Evolutionary conservation across 2,888 invertebrate genomes (phyloP), one percentile per base, ranked within the genome.

Genomic region (Cataglyphis cursor): DNA sequence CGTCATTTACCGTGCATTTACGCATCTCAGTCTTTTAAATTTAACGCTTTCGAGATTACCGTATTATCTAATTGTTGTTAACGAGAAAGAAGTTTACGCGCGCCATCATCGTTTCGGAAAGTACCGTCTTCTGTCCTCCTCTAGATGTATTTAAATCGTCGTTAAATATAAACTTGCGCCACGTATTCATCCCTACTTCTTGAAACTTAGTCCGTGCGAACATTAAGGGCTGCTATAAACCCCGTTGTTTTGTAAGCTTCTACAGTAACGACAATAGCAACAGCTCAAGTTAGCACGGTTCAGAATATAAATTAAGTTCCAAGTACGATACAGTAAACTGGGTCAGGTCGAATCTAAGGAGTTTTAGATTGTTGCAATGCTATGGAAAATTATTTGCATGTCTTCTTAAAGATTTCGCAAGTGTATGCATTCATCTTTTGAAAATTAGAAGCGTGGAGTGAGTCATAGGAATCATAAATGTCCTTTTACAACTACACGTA

Each of bases 251-350:
- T 80, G 70, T 61, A 59, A 68, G 78, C 68, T 80, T 24, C 44
- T 44, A 24, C 35, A 70, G 44, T 68, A 80, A 80, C 78, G 70
- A 68, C 78, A 59, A 80, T 80, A 80, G 70, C 78, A 68, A 80
- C 68, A 80, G 78, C 70, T 80, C 78, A 80, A 80, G 59, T 68
- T 80, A 68, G 78, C 24, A 41, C 57, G 21, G 44, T 64, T 61
- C 68, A 44, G 78, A 80, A 80, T 80, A 70, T 68, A 80, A 80
- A 80, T 70, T 68, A 70, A 80, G 78, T 70, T 59, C 44, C 44
- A 48, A 80, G 59, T 59, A 61, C 44, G 35, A 48, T 41, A 51
- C n/a, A 68, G 78, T 61, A 70, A 80, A 80, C 78, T 70, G 44
- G 59, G 70, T 48, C 78, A 48, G 31, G 41, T n/a, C 41, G 57